These are phyloP conservation scores for Hippolais icterina DNA, from an alignment of 2,113 vertebrate genomes.

Conservation along the genomic window DNA sequence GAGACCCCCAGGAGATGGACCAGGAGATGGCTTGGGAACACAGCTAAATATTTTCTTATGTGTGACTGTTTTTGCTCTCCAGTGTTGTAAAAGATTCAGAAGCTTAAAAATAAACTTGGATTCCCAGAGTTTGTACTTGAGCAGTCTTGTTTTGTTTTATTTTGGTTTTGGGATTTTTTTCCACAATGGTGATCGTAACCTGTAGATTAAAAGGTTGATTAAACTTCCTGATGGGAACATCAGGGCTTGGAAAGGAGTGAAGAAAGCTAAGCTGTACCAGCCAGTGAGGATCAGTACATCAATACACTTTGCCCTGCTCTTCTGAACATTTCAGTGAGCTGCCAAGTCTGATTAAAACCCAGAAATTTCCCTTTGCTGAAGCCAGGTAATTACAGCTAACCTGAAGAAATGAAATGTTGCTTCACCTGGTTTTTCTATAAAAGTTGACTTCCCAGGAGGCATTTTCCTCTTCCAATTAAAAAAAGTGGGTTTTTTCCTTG, in stretches of 20 bases:
- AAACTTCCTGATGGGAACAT: neutral
- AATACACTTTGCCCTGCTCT: neutral
- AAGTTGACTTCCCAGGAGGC: neutral
- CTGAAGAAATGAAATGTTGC: neutral
- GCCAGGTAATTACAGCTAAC: neutral
- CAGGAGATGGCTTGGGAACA: neutral
- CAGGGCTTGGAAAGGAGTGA: neutral
- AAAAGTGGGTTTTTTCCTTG: accelerated
- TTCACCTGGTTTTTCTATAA: neutral
- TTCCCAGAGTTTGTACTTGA: neutral
- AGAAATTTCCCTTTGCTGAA: neutral
- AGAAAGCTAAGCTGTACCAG: neutral
- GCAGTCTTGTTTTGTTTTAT: neutral
- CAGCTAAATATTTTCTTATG: neutral
- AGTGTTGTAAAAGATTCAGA: neutral
- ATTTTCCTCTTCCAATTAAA: neutral
- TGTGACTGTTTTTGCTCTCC: neutral
- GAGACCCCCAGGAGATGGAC: neutral
- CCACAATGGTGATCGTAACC: neutral
- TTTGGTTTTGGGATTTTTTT: neutral
- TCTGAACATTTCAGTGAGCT: neutral
- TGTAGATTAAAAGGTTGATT: neutral
- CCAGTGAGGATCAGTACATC: neutral
- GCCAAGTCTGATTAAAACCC: neutral
- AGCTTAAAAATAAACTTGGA: neutral